Conservation (phyloP, 2,797 vertebrate species). For the Bradypodion ventrale region DNA sequence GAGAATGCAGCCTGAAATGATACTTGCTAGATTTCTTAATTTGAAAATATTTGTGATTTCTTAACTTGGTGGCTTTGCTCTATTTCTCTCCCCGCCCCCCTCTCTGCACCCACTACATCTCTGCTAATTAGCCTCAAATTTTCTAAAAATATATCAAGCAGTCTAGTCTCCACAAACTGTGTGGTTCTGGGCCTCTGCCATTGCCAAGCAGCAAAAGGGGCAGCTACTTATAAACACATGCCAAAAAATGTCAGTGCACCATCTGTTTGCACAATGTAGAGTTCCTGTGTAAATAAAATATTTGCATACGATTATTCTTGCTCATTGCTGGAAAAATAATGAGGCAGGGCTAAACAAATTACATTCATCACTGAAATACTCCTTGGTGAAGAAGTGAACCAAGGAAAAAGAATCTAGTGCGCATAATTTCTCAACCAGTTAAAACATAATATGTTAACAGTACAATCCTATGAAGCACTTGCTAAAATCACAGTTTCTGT, state of each 20-base stretch:
- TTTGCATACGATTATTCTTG: constrained; percentile 1
- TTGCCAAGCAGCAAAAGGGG: neutral
- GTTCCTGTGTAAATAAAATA: neutral
- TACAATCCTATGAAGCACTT: neutral
- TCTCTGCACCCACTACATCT: neutral
- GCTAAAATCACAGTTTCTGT: neutral
- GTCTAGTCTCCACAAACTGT: neutral
- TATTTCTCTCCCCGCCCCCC: too few relatives aligned
- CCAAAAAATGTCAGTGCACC: neutral
- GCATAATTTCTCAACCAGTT: neutral
- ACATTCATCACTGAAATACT: neutral
- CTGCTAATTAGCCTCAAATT: neutral
- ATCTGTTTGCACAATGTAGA: neutral
- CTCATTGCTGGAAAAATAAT: neutral
- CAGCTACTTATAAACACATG: constrained; percentile 4
- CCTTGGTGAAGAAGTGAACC: neutral
- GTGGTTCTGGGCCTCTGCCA: neutral
- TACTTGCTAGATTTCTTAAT: neutral
- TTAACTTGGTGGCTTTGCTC: too few relatives aligned
- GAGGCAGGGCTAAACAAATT: neutral
- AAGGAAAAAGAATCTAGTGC: neutral
- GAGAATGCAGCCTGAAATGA: neutral
- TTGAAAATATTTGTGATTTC: neutral
- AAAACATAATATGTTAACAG: neutral
- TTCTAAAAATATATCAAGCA: constrained; percentile 6